Base-by-base conservation (phyloP, 1,140 invertebrate genomes). In the Drosophila bipectinata region DNA sequence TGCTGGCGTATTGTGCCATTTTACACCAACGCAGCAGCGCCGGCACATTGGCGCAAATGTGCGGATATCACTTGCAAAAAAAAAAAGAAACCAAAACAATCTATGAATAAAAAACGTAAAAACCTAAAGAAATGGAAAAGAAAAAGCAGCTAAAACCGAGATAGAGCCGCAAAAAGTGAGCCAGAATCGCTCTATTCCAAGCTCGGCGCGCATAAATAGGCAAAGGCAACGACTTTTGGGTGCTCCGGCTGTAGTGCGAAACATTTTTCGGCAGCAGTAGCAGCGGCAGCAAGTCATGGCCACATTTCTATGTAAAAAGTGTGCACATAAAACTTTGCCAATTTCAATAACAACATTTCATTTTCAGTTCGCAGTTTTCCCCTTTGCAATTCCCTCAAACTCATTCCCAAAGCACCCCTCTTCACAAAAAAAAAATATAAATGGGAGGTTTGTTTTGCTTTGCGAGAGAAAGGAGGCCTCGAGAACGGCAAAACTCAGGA, bases 261-360 rank as follows among this genome's bases (percentile, higher is more conserved):
- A 57, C 81, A 57, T 55, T 78, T 79, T 73, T 79, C 54, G 64
- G 73, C 74, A 81, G 26, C 5, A 28, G 26, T 1, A 4, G 6
- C 6, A 81, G 68, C 68, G 5, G 14, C 39, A 68, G 79, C 81
- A 87, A 87, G 82, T 85, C 81, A 85, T 81, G 81, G 81, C 81
- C 82, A 75, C 82, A 85, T 87, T 87, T 87, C 82, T 87, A 85
- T 85, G 81, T 85, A 85, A 87, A 79, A 87, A 85, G 62, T 58
- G 73, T 73, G 74, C 83, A 66, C 82, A 85, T 85, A 87, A 85
- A 85, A 85, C 82, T 85, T 85, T 85, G 82, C 82, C 82, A 85
- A 85, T 85, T 85, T 85, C 82, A 85, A 85, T 85, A 85, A 85
- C 82, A 85, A 85, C 82, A 85, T 85, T 85, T 85, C 82, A 85